Evolutionary conservation across 2,113 vertebrate species (phyloP), one percentile per base, ranked within the genome.

Genomic region (Crotophaga sulcirostris): DNA sequence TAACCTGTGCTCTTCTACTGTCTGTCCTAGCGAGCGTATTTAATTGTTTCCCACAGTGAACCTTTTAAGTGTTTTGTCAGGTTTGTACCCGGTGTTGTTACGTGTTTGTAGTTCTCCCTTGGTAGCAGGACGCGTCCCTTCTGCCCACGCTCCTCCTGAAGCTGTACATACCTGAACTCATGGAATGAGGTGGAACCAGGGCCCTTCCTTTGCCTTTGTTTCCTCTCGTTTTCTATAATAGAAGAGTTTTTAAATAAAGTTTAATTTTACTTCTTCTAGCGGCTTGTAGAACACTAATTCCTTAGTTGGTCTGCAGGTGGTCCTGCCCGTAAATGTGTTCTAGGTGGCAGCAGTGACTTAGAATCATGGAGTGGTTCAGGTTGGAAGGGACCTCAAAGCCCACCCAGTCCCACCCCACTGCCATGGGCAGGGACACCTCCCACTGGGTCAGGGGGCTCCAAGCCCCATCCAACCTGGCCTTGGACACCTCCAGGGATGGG

Each of bases 21-120:
- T 69, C 77, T 75, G 60, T 87, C 67, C 20, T 34, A 45, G 78
- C 56, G 5, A 79, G 62, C n/a, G 51, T 90, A 9, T 90, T 38
- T 36, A 38, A 69, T 31, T 97, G 97, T 98, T 97, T 96, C 96
- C 97, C 97, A 93, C 96, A 93, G 95, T 97, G 89, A 87, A 42
- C 73, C 69, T 92, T 92, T 77, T 91, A 62, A 56, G 87, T 97
- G 97, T 95, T 97, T 4, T 26, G 89, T 93, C 95, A 93, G 97
- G 96, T 97, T 38, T 52, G 96, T 97, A 94, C 94, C 63, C 96
- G 70, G 95, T 98, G 94, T 97, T 97, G 97, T 98, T 97, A 80
- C 55, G 94, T 91, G 94, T 95, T 36, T 78, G 84, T 97, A 86
- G 89, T 42, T 82, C 91, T 70, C 80, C 59, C 6, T 8, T 3